A percentile compares a stretch with the other conserved stretches of the same genome.
These are phyloP conservation scores for Uropetala carovei DNA, from an alignment of 2,888 invertebrate genomes.

Conservation along the genomic window DNA sequence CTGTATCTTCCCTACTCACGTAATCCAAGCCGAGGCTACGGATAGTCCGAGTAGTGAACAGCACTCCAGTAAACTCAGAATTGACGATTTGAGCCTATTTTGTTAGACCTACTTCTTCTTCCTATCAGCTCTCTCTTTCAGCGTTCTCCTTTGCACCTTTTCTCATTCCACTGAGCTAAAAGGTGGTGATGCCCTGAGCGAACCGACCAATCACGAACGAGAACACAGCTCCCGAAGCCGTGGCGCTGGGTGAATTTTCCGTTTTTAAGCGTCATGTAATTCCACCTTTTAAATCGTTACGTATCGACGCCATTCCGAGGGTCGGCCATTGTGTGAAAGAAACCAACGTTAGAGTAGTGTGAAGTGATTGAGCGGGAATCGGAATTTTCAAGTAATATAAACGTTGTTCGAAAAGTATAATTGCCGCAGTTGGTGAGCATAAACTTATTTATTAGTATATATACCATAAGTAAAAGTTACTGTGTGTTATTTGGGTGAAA, in stretches of 20 bases:
- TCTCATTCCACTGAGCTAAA: slow-evolving; percentile 63
- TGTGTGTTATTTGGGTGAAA: slow-evolving; percentile 41
- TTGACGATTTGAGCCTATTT: slow-evolving; percentile 64
- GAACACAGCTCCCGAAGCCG: slow-evolving; percentile 54
- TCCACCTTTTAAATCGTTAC: slow-evolving; percentile 64
- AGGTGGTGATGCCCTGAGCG: slow-evolving; percentile 56
- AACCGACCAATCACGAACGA: slow-evolving; percentile 60
- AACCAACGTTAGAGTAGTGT: slow-evolving; percentile 64
- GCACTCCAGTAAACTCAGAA: slow-evolving; percentile 64
- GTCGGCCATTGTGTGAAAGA: slow-evolving; percentile 64
- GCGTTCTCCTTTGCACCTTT: slow-evolving; percentile 64
- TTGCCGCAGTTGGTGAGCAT: slow-evolving; percentile 62
- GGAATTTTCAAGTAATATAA: slow-evolving; percentile 60
- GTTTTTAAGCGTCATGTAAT: slow-evolving; percentile 64
- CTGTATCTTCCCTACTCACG: slow-evolving; percentile 58
- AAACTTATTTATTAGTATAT: slow-evolving; percentile 21
- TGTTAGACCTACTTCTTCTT: slow-evolving; percentile 64
- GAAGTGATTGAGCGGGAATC: slow-evolving; percentile 64
- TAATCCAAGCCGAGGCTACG: slow-evolving; percentile 64
- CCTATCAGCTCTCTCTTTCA: slow-evolving; percentile 64
- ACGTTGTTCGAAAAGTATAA: slow-evolving; percentile 59
- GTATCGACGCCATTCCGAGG: slow-evolving; percentile 64
- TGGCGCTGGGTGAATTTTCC: slow-evolving; percentile 62
- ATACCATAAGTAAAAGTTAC: background rate
- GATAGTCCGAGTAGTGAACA: slow-evolving; percentile 64